Conservation (phyloP, 2,113 vertebrate species). For the Oreochromis spilurus region DNA sequence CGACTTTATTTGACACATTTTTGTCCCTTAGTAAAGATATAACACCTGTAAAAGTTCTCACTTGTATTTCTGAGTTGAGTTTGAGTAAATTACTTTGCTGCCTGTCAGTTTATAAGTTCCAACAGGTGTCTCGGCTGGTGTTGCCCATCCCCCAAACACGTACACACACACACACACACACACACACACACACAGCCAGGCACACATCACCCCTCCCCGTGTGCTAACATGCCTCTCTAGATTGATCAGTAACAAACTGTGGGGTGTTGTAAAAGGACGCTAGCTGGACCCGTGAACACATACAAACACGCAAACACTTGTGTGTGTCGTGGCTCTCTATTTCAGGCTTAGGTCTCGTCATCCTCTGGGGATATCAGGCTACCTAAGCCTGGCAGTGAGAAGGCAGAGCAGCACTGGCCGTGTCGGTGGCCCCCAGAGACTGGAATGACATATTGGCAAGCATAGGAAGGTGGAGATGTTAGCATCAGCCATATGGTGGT, state of each 20-base stretch:
- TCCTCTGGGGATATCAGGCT: constrained; percentile 27
- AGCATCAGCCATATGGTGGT: neutral
- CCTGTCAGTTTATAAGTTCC: constrained; percentile 50
- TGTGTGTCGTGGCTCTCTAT: constrained; percentile 25
- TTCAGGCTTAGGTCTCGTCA: constrained; percentile 37
- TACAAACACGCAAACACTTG: neutral
- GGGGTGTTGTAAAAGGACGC: neutral
- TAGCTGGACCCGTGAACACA: neutral
- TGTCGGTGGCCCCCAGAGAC: neutral
- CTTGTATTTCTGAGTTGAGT: neutral
- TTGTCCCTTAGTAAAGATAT: neutral
- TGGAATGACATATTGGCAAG: neutral
- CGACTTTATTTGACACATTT: too few relatives aligned
- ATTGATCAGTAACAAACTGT: constrained; percentile 52
- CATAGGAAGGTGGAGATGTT: neutral
- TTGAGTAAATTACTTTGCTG: neutral
- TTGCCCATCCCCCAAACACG: constrained; percentile 42
- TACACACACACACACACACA: neutral
- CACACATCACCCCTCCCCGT: constrained; percentile 3
- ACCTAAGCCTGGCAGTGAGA: constrained; percentile 16
- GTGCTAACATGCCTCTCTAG: constrained; percentile 34
- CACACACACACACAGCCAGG: neutral
- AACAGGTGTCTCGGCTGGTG: constrained; percentile 66
- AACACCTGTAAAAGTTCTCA: too few relatives aligned
- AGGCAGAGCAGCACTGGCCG: constrained; percentile 1